Evolutionary conservation across 2,797 vertebrate genomes (phyloP), one percentile per base, ranked within the genome.

Genomic region (Sebastes hopkinsi): DNA sequence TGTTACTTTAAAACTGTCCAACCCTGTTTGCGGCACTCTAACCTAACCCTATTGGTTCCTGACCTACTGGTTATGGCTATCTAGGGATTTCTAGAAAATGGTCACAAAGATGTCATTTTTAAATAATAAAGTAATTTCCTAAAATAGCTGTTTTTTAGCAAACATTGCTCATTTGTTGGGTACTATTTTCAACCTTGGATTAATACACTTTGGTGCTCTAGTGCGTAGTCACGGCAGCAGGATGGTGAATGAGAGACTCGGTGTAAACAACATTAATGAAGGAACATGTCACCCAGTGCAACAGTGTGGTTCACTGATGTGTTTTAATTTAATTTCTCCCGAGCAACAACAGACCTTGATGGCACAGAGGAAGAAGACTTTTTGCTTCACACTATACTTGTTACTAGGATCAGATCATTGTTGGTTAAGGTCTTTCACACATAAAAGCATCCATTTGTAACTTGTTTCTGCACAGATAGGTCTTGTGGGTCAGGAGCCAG

Each of bases 401-500:
- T n/a, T 18, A 18, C 25, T 46, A 20, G 20, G 16, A 18, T 73
- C 32, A 56, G 1, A 2, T 29, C 2, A 23, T 30, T 52, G 29
- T 22, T 38, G 29, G 1, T 64, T 36, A 4, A 18, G 5, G 27
- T n/a, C 7, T 11, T n/a, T n/a, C 27, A 38, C 29, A 34, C 20
- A 25, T 18, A 34, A 34, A 60, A 30, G 5, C 27, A 9, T 12
- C 23, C 13, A 2, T 64, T 14, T 72, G 3, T 81, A 72, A 42
- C 1, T 18, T 68, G n/a, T 80, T 7, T 75, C 16, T 78, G 22
- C 72, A 18, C 92, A 99, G 98, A 95, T 99, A 30, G 96, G 97
- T 55, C 93, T 99, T 85, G 98, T 99, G 81, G 96, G 97, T 83
- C 98, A 99, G 88, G 98, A 99, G 88, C 98, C 98, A 0, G 97